Percentiles rank a stretch among this genome's conserved stretches.
phyloP scores from a whole-genome alignment of 2,113 vertebrate species.

The Entelurus aequoreus region DNA sequence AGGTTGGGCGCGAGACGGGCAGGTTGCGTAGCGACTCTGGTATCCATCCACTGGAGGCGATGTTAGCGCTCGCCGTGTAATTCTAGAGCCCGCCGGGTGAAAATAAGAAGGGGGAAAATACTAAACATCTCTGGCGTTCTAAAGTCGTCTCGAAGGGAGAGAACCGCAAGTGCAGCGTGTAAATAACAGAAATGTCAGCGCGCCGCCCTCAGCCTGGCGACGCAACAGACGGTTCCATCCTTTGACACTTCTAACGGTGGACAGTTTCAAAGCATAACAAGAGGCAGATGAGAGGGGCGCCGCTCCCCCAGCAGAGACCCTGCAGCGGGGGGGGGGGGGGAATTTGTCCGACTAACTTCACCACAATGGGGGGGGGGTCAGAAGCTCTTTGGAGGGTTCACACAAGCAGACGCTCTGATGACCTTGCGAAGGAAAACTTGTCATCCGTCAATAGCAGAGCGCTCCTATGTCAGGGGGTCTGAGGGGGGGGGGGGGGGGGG shows the following conservation, averaged over 20 bases:
- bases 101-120: slow-evolving; percentile 34
- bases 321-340: slow-evolving; percentile 53
- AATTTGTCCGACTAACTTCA: slow-evolving; percentile 94
- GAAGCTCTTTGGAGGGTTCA: slow-evolving; percentile 78
- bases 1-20: not conserved
- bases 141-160: slow-evolving; percentile 39
- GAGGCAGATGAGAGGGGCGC: slow-evolving; percentile 85
- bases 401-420: slow-evolving; percentile 68
- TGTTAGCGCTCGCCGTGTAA: slow-evolving; percentile 33
- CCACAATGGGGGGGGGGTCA: slow-evolving; percentile 84
- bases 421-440: slow-evolving; percentile 90
- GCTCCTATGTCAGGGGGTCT: slow-evolving; percentile 75
- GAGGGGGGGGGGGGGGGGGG: slow-evolving; percentile 32
- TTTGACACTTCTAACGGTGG: slow-evolving; percentile 62
- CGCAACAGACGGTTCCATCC: slow-evolving; percentile 39
- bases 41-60: slow-evolving; percentile 27
- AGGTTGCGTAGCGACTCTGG: slow-evolving; percentile 8
- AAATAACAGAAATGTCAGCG: slow-evolving; percentile 45
- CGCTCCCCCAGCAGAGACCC: slow-evolving; percentile 31
- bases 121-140: slow-evolving; percentile 42
- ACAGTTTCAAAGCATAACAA: slow-evolving; percentile 74
- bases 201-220: slow-evolving; percentile 25
- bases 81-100: slow-evolving; percentile 35
- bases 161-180: slow-evolving; percentile 31
- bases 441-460: slow-evolving; percentile 83